These are phyloP conservation scores for Zaprionus obscuricornis DNA, from an alignment of 2,888 invertebrate species.

Conservation along the genomic window DNA sequence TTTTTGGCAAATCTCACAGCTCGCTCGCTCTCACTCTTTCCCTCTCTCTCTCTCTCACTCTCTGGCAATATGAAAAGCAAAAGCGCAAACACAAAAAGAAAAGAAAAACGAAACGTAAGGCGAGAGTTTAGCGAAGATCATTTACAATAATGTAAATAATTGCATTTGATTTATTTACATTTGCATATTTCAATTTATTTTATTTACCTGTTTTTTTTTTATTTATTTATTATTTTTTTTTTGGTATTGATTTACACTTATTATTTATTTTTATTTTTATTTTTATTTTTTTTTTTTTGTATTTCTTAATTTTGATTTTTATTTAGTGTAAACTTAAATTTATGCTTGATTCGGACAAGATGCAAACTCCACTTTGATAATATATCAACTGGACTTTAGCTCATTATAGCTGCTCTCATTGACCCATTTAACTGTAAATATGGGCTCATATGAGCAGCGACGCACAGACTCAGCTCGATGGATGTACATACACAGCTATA, in stretches of 20 bases:
- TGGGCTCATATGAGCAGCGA: constrained; percentile 11
- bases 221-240: no score
- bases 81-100: background rate
- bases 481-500: background rate
- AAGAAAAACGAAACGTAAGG: background rate
- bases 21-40: background rate
- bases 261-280: no score
- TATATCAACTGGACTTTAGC: background rate
- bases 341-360: background rate
- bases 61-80: background rate
- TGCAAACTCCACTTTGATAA: background rate
- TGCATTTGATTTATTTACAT: no score
- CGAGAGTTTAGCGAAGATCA: no score
- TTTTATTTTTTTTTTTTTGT: no score
- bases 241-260: no score
- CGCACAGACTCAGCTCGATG: no score
- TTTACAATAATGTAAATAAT: no score
- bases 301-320: no score
- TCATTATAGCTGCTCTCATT: constrained; percentile 14
- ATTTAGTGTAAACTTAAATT: no score
- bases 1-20: background rate
- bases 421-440: constrained; percentile 41
- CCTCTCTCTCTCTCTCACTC: background rate
- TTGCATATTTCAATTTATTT: no score
- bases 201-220: no score